Base-by-base conservation (phyloP, 64 coral and sea anemone species). In the Montipora sp. region DNA sequence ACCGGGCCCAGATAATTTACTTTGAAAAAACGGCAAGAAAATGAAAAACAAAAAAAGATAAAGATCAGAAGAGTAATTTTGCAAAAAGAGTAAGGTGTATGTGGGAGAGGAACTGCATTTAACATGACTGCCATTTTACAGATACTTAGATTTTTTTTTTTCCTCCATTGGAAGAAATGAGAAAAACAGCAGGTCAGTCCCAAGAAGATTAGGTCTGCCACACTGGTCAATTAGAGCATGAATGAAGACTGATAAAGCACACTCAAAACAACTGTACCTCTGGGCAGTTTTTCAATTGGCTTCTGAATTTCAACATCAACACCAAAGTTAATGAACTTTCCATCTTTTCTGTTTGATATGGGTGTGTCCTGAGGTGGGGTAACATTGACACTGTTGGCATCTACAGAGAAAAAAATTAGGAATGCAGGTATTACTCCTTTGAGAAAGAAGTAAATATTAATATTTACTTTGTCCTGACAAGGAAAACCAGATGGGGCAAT, bases 261-360 rank as follows among this genome's bases (percentile, higher is more conserved):
- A 53, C 3, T 10, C 8, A 63, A 63, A 3, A 11, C 8, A 63
- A 71, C 1, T 68, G 9, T 63, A 96, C 95, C 95, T 94, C 80
- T 96, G n/a, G 92, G 92, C 60, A 97, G 87, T 71, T 94, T 94
- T 90, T 97, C 95, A 20, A 97, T 79, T 7, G 88, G 83, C 84
- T 94, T 97, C 59, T 97, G 95, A 61, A 97, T 92, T 79, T 97
- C 95, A n/a, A 94, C 92, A 67, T 97, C 95, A 27, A 91, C 9
- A 15, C 92, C 95, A 94, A 97, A 97, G 21, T 92, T n/a, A 49
- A 97, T 15, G 22, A 88, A 97, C 61, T 60, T 94, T 2, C 95
- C 95, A 83, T 97, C 92, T 46, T 89, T 94, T 73, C 83, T 80
- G 79, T 97, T 94, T 73, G 92, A 94, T 18, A 94, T 92, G 43